These are phyloP conservation scores for Psococerastis gibbosa DNA, from an alignment of 2,888 invertebrate species.

Conservation along the genomic window DNA sequence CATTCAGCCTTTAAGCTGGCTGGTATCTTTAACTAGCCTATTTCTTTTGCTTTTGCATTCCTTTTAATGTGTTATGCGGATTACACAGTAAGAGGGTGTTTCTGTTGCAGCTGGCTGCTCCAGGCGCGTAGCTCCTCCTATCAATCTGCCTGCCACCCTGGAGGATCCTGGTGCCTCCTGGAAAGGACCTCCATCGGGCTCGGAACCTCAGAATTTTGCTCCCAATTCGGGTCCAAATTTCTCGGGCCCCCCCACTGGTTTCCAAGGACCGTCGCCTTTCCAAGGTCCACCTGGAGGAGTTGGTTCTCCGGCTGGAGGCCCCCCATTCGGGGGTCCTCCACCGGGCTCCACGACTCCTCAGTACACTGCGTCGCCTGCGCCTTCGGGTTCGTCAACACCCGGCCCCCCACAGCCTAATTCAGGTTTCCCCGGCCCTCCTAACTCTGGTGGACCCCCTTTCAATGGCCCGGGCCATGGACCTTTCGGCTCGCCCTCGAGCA, in stretches of 20 bases:
- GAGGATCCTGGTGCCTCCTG: conserved; percentile 57
- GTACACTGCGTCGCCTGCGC: conserved; percentile 73
- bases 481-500: conserved; percentile 48
- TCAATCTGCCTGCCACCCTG: conserved; percentile 50
- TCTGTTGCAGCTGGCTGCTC: conserved; percentile 50
- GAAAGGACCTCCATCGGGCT: conserved; percentile 55
- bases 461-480: conserved; percentile 49
- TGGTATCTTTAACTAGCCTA: too few species aligned
- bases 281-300: conserved; percentile 49
- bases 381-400: conserved; percentile 62
- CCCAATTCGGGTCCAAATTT: conserved; percentile 36
- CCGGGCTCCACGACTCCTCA: conserved; percentile 61
- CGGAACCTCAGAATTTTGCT: conserved; percentile 44
- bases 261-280: conserved; percentile 36
- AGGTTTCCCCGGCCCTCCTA: conserved; percentile 20
- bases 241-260: conserved; percentile 37
- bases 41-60: too few species aligned
- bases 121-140: conserved; percentile 50
- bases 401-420: conserved; percentile 31
- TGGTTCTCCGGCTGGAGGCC: conserved; percentile 54
- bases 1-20: too few species aligned
- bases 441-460: conserved; percentile 35
- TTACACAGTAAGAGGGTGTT: too few species aligned
- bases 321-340: conserved; percentile 49
- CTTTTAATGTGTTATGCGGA: too few species aligned